Conservation (phyloP, 2,113 vertebrate species). For the Dromas ardeola region DNA sequence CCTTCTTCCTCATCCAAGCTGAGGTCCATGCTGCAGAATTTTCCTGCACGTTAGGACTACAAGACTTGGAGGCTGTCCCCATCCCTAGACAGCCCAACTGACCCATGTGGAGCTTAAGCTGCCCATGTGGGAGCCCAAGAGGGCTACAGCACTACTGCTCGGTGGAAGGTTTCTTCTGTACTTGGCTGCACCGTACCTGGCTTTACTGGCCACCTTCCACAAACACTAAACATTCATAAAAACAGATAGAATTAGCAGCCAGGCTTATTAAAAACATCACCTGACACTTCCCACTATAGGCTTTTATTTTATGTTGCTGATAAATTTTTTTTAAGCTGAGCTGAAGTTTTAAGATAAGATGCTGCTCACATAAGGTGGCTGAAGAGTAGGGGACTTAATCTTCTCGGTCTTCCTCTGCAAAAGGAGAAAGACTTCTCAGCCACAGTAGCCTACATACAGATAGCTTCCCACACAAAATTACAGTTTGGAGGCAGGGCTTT, state of each 20-base stretch:
- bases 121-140: rapidly evolving
- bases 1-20: neutral
- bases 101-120: neutral
- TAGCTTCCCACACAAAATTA: neutral
- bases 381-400: neutral
- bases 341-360: neutral
- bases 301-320: neutral
- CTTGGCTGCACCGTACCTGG: neutral
- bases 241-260: neutral
- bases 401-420: neutral
- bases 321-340: neutral
- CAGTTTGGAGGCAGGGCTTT: neutral
- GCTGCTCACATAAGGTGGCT: neutral
- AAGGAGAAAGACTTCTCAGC: neutral
- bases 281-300: neutral
- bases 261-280: neutral
- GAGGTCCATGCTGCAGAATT: neutral
- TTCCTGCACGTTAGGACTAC: neutral
- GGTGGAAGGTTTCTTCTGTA: neutral
- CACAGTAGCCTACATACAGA: neutral
- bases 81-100: rapidly evolving
- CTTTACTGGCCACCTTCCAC: neutral
- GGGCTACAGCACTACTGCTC: too few relatives aligned
- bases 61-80: neutral
- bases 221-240: neutral